Conservation (phyloP, 2,797 vertebrate species). For the Triplophysa bombifrons region DNA sequence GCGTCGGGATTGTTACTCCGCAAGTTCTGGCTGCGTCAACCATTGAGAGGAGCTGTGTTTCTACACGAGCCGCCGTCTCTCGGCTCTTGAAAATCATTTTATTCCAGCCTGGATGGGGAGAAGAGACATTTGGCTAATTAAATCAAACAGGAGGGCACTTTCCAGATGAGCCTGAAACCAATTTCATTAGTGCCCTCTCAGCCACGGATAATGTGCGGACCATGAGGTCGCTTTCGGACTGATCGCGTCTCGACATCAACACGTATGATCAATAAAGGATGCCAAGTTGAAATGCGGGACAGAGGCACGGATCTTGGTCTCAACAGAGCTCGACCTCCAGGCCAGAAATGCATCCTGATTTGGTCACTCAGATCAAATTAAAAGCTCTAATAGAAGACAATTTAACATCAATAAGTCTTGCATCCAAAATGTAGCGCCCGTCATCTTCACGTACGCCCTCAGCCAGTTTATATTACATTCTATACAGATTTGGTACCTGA, state of each 20-base stretch:
- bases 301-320: not conserved
- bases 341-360: not conserved
- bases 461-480: not conserved
- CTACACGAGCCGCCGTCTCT: constrained; percentile 49
- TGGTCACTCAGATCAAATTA: constrained; percentile 11
- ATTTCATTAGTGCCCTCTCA: constrained; percentile 66
- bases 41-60: constrained; percentile 27
- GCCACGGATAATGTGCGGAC: constrained; percentile 60
- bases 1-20: too few relatives aligned
- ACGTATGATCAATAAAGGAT: constrained; percentile 42
- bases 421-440: not conserved
- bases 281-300: constrained; percentile 7
- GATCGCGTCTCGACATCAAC: constrained; percentile 42
- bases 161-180: constrained; percentile 69
- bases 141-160: constrained; percentile 56
- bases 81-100: constrained; percentile 58
- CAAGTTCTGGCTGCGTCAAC: not conserved
- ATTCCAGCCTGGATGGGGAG: constrained; percentile 31
- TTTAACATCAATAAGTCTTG: not conserved
- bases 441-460: not conserved
- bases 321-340: constrained; percentile 8
- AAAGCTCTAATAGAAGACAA: not conserved
- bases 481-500: not conserved
- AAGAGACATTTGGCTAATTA: constrained; percentile 56
- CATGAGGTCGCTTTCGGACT: constrained; percentile 38